These are phyloP conservation scores for Montifringilla adamsi DNA, from an alignment of 2,113 vertebrate genomes.

Conservation along the genomic window DNA sequence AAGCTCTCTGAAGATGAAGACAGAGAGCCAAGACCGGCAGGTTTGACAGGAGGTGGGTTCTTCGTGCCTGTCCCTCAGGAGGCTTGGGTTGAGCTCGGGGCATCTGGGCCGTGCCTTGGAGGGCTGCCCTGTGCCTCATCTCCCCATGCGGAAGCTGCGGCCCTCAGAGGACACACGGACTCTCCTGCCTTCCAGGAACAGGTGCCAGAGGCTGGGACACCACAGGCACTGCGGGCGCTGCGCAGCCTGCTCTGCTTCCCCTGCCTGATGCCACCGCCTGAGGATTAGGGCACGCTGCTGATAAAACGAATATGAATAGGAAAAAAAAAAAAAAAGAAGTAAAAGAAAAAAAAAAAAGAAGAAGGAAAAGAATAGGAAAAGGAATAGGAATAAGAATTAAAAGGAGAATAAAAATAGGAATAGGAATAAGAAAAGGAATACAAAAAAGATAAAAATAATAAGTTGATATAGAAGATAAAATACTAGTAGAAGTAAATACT, in stretches of 20 bases:
- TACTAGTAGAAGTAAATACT: not conserved
- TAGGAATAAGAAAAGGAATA: not conserved
- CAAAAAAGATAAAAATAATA: not conserved
- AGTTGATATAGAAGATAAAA: not conserved
- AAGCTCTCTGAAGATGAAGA: not conserved
- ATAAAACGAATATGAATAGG: not conserved
- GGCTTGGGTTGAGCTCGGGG: not conserved
- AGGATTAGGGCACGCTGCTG: not conserved
- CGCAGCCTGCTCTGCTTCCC: not conserved
- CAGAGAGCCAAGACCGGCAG: no score
- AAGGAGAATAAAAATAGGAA: not conserved
- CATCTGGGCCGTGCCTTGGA: not conserved
- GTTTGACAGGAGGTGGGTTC: not conserved
- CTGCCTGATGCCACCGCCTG: not conserved
- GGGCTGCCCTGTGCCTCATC: not conserved
- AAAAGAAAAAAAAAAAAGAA: not conserved
- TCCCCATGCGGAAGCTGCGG: not conserved
- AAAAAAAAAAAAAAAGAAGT: not conserved
- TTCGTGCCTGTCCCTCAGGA: fast-evolving
- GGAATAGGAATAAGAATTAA: not conserved
- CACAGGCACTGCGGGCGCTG: not conserved
- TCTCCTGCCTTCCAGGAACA: not conserved
- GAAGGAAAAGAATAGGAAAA: not conserved
- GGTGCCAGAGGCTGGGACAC: not conserved
- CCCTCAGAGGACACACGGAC: not conserved